A percentile compares a stretch with the other conserved stretches of the same genome.
These are phyloP conservation scores for Dendrolimus kikuchii DNA, from an alignment of 1,140 invertebrate genomes.

Conservation along the genomic window DNA sequence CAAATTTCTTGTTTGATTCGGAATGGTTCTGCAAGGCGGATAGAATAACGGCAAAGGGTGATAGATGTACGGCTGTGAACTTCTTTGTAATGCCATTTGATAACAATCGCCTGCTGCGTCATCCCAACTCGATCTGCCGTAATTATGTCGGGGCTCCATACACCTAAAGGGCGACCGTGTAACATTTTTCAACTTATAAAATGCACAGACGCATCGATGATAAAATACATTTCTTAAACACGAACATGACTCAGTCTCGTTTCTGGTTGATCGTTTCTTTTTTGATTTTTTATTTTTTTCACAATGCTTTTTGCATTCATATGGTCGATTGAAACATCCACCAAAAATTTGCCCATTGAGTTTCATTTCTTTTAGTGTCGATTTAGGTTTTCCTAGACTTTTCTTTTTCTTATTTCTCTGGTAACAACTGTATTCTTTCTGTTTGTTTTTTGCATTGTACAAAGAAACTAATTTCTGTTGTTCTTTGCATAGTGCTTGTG, in stretches of 20 bases:
- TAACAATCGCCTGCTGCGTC: conserved; percentile 26
- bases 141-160: neutral
- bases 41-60: conserved; percentile 27
- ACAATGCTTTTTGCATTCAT: neutral
- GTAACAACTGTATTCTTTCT: neutral
- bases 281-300: conserved; percentile 2
- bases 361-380: no score
- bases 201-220: neutral
- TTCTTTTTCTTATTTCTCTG: neutral
- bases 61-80: conserved; percentile 26
- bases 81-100: conserved; percentile 24
- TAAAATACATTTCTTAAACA: neutral
- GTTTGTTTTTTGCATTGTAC: conserved; percentile 5
- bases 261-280: neutral
- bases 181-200: neutral
- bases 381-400: neutral
- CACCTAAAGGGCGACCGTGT: no score
- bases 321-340: no score
- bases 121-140: neutral
- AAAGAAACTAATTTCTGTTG: conserved; percentile 12
- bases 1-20: conserved; percentile 20
- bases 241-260: neutral
- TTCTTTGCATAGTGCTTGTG: conserved; percentile 9
- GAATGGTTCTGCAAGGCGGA: conserved; percentile 19
- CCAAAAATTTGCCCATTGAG: no score